phyloP scores from a whole-genome alignment of 2,113 vertebrate genomes.

The Gracilinanus agilis region DNA sequence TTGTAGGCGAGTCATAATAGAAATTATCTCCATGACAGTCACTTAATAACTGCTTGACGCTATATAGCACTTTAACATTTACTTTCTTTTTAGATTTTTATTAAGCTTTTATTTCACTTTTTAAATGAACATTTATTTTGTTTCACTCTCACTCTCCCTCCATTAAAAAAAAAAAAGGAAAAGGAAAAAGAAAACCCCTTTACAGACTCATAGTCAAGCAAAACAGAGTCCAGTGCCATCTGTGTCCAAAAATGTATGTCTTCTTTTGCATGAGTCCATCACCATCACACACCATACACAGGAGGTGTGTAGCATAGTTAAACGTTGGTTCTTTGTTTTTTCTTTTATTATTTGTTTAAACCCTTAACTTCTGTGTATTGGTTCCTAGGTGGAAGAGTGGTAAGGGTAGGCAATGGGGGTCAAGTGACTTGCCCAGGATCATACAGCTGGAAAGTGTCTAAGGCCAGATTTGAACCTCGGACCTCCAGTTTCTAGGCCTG shows the following conservation, averaged over 20 bases:
- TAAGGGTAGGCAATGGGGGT: no score
- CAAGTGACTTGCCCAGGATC: no score
- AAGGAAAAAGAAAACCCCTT: background rate
- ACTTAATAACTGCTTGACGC: slow-evolving; percentile 76
- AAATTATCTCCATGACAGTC: slow-evolving; percentile 44
- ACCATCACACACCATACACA: no score
- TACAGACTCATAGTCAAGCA: background rate
- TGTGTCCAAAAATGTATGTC: background rate
- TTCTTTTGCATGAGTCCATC: background rate
- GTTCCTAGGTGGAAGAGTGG: no score
- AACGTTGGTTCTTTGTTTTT: no score
- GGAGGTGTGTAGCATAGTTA: background rate
- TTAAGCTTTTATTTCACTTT: slow-evolving; percentile 76
- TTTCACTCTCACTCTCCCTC: background rate
- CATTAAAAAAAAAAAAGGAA: background rate
- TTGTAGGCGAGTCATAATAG: slow-evolving; percentile 81
- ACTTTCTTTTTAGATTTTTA: slow-evolving; percentile 73
- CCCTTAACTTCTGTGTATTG: no score
- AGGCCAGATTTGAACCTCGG: no score
- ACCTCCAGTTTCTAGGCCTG: no score
- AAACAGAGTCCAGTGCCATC: background rate
- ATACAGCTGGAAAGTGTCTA: no score
- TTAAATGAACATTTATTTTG: slow-evolving; percentile 56
- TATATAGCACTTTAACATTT: slow-evolving; percentile 72
- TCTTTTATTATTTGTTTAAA: no score